These are phyloP conservation scores for Anorthoa munda DNA, from an alignment of 2,888 invertebrate species.

Conservation along the genomic window DNA sequence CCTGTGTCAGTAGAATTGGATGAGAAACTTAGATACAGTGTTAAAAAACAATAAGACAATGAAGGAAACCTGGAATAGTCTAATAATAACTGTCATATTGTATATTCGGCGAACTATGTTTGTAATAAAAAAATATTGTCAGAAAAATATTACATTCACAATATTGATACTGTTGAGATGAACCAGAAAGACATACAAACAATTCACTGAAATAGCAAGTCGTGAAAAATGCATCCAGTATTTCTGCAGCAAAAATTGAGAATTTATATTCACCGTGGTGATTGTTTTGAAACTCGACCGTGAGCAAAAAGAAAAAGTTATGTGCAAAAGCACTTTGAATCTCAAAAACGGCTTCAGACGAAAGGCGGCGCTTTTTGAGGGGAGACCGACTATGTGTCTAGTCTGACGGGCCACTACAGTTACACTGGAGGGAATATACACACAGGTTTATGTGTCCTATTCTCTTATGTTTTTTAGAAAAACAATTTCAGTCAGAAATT, in stretches of 20 bases:
- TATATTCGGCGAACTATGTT: background rate
- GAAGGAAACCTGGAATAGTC: no score
- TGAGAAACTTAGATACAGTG: background rate
- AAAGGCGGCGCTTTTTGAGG: constrained; percentile 30
- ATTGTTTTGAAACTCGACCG: constrained; percentile 57
- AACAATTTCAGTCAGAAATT: no score
- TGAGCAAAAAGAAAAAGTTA: constrained; percentile 45
- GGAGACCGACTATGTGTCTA: constrained; percentile 27
- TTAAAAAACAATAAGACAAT: no score
- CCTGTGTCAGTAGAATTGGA: background rate
- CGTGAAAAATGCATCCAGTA: constrained; percentile 34
- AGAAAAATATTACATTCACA: constrained; percentile 8
- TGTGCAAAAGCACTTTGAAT: constrained; percentile 49
- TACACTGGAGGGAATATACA: background rate
- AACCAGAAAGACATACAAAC: constrained; percentile 30
- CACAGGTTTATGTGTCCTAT: background rate
- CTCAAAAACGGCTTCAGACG: constrained; percentile 57
- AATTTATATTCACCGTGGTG: constrained; percentile 53
- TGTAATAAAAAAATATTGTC: constrained; percentile 6
- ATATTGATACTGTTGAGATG: constrained; percentile 18
- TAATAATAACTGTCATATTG: background rate
- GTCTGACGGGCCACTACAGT: constrained; percentile 21
- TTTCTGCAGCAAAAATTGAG: constrained; percentile 43
- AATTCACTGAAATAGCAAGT: constrained; percentile 23
- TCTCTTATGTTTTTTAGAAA: no score